A percentile compares a stretch with the other conserved stretches of the same genome.
These are phyloP conservation scores for Pasiphila rectangulata DNA, from an alignment of 2,888 invertebrate genomes.

Conservation along the genomic window DNA sequence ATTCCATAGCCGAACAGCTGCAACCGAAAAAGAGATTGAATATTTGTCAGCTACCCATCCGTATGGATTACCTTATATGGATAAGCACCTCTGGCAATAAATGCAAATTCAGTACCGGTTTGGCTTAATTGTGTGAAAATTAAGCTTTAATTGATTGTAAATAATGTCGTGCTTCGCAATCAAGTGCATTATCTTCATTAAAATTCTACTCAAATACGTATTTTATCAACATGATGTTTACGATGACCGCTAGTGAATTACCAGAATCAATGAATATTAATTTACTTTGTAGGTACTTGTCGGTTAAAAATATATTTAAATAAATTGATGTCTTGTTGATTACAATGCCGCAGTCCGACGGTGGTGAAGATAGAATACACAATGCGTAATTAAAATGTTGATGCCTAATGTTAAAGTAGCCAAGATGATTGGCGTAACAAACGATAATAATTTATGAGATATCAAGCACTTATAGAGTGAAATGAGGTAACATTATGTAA, in stretches of 20 bases:
- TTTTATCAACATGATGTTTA: conserved; percentile 25
- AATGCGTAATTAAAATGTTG: conserved; percentile 20
- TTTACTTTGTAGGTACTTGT: conserved; percentile 19
- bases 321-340: conserved; percentile 24
- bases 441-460: conserved; percentile 12
- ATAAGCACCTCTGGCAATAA: background rate
- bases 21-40: no score
- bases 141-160: conserved; percentile 7
- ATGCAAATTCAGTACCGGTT: background rate
- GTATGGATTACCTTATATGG: background rate
- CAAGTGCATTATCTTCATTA: conserved; percentile 27
- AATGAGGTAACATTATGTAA: conserved; percentile 2
- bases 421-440: conserved; percentile 12
- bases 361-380: conserved; percentile 18
- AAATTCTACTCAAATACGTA: conserved; percentile 22
- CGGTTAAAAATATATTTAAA: conserved; percentile 31
- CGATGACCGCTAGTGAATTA: conserved; percentile 24
- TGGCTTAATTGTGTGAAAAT: conserved; percentile 15
- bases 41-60: background rate
- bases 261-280: conserved; percentile 33
- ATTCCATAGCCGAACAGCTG: no score
- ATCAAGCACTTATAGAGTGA: conserved; percentile 1
- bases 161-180: conserved; percentile 17
- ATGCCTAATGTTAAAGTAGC: conserved; percentile 5
- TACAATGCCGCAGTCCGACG: conserved; percentile 20